Conservation (phyloP, 2,113 vertebrate species). For the Terrapene triunguis region DNA sequence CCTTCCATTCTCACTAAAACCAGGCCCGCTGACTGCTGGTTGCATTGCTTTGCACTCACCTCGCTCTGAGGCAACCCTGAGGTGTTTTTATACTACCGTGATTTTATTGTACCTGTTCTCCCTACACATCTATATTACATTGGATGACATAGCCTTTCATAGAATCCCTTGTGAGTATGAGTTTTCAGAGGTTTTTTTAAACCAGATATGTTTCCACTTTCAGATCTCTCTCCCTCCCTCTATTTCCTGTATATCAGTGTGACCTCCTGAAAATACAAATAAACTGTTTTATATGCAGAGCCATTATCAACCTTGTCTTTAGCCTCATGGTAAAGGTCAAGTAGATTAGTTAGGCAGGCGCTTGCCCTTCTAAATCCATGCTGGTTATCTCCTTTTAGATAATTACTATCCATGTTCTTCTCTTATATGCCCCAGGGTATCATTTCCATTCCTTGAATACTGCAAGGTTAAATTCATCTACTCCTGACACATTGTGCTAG, state of each 20-base stretch:
- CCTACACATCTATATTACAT: neutral
- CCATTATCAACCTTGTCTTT: constrained; percentile 51
- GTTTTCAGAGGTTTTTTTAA: constrained; percentile 9
- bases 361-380: constrained; percentile 53
- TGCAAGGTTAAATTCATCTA: constrained; percentile 46
- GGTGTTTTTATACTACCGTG: neutral
- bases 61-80: neutral
- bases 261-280: constrained; percentile 63
- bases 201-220: constrained; percentile 45
- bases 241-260: constrained; percentile 43
- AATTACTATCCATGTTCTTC: constrained; percentile 58
- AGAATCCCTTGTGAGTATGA: neutral
- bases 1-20: neutral
- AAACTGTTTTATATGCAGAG: constrained; percentile 35
- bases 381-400: constrained; percentile 63
- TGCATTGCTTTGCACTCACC: neutral
- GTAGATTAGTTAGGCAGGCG: constrained; percentile 60
- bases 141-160: neutral
- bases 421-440: constrained; percentile 36
- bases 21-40: neutral
- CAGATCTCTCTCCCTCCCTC: neutral
- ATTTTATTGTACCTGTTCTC: neutral
- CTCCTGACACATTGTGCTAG: constrained; percentile 28
- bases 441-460: constrained; percentile 50
- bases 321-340: constrained; percentile 64